Evolutionary conservation across 2,113 vertebrate species (phyloP), one percentile per base, ranked within the genome.

Genomic region (Amia ocellicauda): DNA sequence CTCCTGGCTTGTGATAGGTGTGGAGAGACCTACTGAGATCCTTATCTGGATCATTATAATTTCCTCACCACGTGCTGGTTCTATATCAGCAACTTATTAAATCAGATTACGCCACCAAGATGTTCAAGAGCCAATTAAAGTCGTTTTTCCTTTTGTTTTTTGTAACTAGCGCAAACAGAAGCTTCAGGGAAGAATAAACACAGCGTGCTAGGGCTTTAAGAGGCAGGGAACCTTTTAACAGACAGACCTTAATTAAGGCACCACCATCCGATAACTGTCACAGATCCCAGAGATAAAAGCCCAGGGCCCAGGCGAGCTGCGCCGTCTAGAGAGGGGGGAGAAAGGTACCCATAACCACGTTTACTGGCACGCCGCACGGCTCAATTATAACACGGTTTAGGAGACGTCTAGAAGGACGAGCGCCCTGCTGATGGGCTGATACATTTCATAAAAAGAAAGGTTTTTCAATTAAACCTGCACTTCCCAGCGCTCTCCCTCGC

Each of bases 241-340:
- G 24, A 24, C 29, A 13, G 31, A 10, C 64, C 56, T 56, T 67
- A 60, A 73, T 58, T 52, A 40, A 62, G 63, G 64, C 62, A 53
- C 64, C 45, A 45, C n/a, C 4, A 17, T 17, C 45, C 45, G n/a
- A 11, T 47, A 47, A 47, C 27, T 64, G 61, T 63, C 56, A 71
- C 54, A n/a, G 58, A 42, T 29, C 36, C 41, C 54, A 11, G 19
- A 73, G 53, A 68, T 16, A 2, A 54, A 60, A 67, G 54, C 41
- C 22, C 45, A 16, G 2, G 3, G n/a, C 45, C 17, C 2, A 47
- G 14, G n/a, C 14, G 2, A 47, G 45, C 5, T 7, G 31, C 11
- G 31, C 5, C 31, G 11, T 5, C 31, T 10, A 36, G 31, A 7
- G 31, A 36, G 5, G 31, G 31, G 11, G 11, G 31, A 36, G 31